These are phyloP conservation scores for Opisthograptis luteolata DNA, from an alignment of 2,888 invertebrate species.

Conservation along the genomic window DNA sequence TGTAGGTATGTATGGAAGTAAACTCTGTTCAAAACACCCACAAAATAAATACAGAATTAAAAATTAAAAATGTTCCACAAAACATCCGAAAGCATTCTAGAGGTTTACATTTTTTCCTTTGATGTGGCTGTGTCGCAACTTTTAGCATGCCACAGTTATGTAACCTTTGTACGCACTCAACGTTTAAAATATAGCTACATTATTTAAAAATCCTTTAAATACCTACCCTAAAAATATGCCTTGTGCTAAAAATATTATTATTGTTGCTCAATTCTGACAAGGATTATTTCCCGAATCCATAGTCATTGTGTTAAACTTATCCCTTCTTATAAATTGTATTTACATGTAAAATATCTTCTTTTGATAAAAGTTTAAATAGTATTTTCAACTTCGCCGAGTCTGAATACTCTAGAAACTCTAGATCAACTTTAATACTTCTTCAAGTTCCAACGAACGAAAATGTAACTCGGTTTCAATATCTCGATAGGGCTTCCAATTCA, in stretches of 20 bases:
- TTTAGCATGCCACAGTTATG: constrained; percentile 32
- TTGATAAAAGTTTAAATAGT: constrained; percentile 13
- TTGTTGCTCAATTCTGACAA: too few species aligned
- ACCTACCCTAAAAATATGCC: too few species aligned
- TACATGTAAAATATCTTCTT: constrained; percentile 3
- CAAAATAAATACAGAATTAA: not conserved
- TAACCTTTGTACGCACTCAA: constrained; percentile 27
- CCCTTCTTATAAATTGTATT: not conserved
- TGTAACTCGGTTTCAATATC: constrained; percentile 49
- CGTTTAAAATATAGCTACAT: constrained; percentile 11
- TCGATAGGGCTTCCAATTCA: not conserved
- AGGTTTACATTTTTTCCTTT: constrained; percentile 50
- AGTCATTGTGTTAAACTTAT: too few species aligned
- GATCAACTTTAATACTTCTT: constrained; percentile 24
- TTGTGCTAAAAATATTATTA: too few species aligned
- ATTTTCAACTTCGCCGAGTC: constrained; percentile 5
- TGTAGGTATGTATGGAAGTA: too few species aligned
- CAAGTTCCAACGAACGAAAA: constrained; percentile 45
- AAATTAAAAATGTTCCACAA: constrained; percentile 19
- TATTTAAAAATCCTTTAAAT: constrained; percentile 17
- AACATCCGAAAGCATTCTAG: constrained; percentile 23
- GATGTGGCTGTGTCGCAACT: constrained; percentile 36
- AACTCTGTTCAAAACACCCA: too few species aligned
- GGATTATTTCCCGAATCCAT: too few species aligned
- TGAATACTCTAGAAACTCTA: constrained; percentile 8